phyloP scores from a whole-genome alignment of 1,140 invertebrate species.

The Luehdorfia chinensis region DNA sequence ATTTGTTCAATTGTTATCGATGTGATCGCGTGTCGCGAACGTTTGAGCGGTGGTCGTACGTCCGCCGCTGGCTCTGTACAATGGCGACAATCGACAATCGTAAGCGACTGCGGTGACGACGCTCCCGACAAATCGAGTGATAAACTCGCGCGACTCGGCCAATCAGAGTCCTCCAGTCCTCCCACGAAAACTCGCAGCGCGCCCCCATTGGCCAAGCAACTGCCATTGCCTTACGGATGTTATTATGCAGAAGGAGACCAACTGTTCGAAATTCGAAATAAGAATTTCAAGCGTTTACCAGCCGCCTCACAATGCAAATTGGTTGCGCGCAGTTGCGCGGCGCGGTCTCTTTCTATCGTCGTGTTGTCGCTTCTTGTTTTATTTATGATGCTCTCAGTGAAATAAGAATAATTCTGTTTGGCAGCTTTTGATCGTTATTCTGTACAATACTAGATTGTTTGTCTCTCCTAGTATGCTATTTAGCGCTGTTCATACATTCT shows the following conservation, averaged over 20 bases:
- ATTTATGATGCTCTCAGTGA: conserved; percentile 28
- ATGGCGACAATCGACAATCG: conserved; percentile 74
- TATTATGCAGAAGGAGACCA: conserved; percentile 73
- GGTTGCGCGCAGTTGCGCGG: conserved; percentile 65
- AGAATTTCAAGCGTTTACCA: conserved; percentile 72
- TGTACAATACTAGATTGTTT: too few relatives aligned
- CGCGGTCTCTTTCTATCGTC: conserved; percentile 56
- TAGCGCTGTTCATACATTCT: conserved; percentile 5
- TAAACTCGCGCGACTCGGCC: conserved; percentile 48
- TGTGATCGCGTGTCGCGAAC: conserved; percentile 52
- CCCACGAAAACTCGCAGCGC: conserved; percentile 52
- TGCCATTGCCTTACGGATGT: conserved; percentile 74
- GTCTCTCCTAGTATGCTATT: neutral
- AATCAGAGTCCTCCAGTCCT: conserved; percentile 52
- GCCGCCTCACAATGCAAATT: conserved; percentile 70
- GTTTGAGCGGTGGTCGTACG: conserved; percentile 43
- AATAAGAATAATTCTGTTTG: conserved; percentile 21
- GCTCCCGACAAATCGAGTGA: conserved; percentile 67
- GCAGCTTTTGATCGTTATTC: too few relatives aligned
- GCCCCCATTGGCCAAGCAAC: conserved; percentile 65
- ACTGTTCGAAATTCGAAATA: conserved; percentile 68
- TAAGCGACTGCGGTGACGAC: conserved; percentile 62
- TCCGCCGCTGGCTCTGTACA: conserved; percentile 55
- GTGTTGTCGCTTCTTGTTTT: conserved; percentile 37
- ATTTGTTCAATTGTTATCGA: conserved; percentile 47